Conservation (phyloP, 2,113 vertebrate genomes). For the Steatornis caripensis region DNA sequence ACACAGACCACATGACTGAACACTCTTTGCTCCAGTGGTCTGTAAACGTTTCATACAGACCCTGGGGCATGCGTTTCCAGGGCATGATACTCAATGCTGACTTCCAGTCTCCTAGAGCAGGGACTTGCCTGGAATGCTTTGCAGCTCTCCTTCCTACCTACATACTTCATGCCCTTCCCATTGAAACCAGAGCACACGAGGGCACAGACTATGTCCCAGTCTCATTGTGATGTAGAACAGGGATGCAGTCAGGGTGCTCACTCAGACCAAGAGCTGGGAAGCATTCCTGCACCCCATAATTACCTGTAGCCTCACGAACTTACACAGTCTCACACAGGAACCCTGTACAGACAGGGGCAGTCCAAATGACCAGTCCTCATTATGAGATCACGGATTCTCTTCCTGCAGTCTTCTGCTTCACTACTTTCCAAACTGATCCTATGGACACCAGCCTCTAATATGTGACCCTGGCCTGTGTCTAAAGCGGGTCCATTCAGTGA, state of each 20-base stretch:
- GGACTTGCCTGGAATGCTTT: background rate
- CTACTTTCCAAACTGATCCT: accelerated
- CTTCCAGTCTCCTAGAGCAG: accelerated
- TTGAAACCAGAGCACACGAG: background rate
- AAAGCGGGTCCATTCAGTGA: background rate
- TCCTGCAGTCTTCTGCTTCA: background rate
- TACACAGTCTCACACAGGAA: background rate
- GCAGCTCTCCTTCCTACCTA: background rate
- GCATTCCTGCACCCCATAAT: background rate
- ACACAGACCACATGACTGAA: accelerated
- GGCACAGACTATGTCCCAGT: accelerated
- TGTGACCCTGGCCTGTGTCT: accelerated
- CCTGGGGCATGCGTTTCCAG: background rate
- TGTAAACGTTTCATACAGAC: background rate
- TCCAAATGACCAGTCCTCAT: background rate
- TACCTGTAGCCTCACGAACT: background rate
- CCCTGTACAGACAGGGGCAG: background rate
- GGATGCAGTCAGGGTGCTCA: accelerated
- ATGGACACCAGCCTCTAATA: background rate
- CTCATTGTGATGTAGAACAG: no score
- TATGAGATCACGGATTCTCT: background rate
- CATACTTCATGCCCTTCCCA: no score
- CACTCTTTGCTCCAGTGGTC: no score
- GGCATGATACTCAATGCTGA: background rate
- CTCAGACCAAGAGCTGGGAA: background rate